phyloP scores from a whole-genome alignment of 2,113 vertebrate species.

The Hiodon tergisus region DNA sequence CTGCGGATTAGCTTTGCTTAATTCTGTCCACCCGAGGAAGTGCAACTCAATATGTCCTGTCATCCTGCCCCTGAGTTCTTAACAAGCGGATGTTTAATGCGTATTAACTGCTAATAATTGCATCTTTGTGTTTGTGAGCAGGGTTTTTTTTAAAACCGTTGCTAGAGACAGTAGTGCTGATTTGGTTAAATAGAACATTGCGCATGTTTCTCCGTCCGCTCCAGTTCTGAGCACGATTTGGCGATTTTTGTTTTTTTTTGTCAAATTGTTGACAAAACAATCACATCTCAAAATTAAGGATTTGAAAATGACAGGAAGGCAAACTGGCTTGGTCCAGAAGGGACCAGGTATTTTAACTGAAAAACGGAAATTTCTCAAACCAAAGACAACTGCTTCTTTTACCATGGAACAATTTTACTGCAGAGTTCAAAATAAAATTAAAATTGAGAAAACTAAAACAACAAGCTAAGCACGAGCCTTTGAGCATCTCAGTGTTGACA shows the following conservation, averaged over 20 bases:
- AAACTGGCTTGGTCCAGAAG: too few relatives aligned
- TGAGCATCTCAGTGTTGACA: not conserved
- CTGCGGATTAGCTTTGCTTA: not conserved
- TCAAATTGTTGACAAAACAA: too few relatives aligned
- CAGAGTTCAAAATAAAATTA: too few relatives aligned
- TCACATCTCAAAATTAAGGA: constrained; percentile 9
- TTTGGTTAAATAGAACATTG: not conserved
- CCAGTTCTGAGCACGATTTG: not conserved
- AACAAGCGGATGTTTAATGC: not conserved
- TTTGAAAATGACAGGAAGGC: constrained; percentile 3
- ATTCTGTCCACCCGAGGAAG: not conserved
- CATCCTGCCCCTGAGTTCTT: not conserved
- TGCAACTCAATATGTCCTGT: not conserved
- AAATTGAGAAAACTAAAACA: not conserved
- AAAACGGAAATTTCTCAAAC: too few relatives aligned
- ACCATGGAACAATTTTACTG: too few relatives aligned
- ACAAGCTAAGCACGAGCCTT: not conserved
- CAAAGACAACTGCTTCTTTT: too few relatives aligned
- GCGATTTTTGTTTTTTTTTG: not conserved
- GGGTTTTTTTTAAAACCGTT: not conserved
- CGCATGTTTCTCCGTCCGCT: not conserved
- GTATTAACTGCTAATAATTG: not conserved
- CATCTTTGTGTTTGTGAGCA: not conserved
- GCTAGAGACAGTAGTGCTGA: constrained; percentile 1
- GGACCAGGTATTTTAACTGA: too few relatives aligned